Evolutionary conservation across 2,888 invertebrate species (phyloP), one percentile per base, ranked within the genome.

Genomic region (Oligia latruncula): DNA sequence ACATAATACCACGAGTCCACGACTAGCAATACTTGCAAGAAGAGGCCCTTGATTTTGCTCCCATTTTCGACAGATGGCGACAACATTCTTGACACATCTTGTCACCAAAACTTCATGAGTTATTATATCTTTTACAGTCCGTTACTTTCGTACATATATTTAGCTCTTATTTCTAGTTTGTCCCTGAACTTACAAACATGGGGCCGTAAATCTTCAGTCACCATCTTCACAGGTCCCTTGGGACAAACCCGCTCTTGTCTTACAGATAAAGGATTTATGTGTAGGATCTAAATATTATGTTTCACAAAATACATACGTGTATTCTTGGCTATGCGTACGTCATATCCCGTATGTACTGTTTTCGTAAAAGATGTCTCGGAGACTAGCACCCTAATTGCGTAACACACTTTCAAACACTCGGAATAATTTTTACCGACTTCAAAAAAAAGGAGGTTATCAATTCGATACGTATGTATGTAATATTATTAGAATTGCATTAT

Each of bases 201-300:
- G 75, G 49, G 75, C 55, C 43, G 65, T 84, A 87, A 87, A 87
- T 84, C 85, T 87, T 82, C 2, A 23, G 75, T 13, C 62, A 40
- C 85, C 67, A 77, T 87, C 85, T 87, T 80, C 71, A 65, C 81
- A 8, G 6, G 23, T 87, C 85, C 85, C 88, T 62, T 8, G 85
- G 67, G 85, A 2, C 1, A 20, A 40, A 55, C 72, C 72, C 64
- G 55, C 40, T 58, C 60, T 73, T 71, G 58, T 71, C 35, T 74
- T 64, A 43, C 66, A 74, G 49, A 46, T 77, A 67, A 20, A 35
- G 46, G 46, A 43, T 67, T 67, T 71, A 71, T 49, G 52, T 55
- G 29, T 20, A 49, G 52, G 20, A 55, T 49, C 5, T 15, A 71
- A 74, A 73, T 85, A 73, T 60, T 55, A 46, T 73, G 72, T 65